A percentile compares a stretch with the other conserved stretches of the same genome.
Conservation (phyloP, 2,888 invertebrate species). For the Caenorhabditis japonica region DNA sequence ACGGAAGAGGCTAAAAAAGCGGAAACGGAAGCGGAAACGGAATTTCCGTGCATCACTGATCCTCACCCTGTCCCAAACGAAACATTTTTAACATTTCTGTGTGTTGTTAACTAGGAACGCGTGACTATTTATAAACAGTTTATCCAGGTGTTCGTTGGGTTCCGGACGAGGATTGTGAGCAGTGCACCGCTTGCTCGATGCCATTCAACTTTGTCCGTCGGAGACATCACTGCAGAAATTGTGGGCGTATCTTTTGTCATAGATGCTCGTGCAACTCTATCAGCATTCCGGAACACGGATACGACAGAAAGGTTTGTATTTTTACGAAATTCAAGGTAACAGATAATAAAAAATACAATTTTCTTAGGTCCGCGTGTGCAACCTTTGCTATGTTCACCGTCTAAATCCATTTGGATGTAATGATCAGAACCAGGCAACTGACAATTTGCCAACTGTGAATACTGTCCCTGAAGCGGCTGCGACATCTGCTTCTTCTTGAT, state of each 20-base stretch:
- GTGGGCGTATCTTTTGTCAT: conserved; percentile 82
- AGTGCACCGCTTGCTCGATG: conserved; percentile 91
- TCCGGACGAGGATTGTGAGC: conserved; percentile 81
- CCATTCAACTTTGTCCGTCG: conserved; percentile 94
- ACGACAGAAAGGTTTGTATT: conserved; percentile 68
- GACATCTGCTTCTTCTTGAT: conserved; percentile 38
- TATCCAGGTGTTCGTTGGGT: conserved; percentile 83
- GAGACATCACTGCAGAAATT: conserved; percentile 95
- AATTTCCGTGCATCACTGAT: no score
- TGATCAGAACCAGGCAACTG: conserved; percentile 30
- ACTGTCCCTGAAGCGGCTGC: conserved; percentile 9
- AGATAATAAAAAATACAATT: not conserved
- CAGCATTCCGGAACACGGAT: conserved; percentile 76
- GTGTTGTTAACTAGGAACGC: conserved; percentile 1
- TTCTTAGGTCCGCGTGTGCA: conserved; percentile 75
- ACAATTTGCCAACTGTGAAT: not conserved
- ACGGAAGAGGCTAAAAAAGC: no score
- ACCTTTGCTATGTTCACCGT: conserved; percentile 76
- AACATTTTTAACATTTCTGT: conserved; percentile 5
- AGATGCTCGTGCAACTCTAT: conserved; percentile 73
- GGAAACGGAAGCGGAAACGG: no score
- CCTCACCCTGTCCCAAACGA: no score
- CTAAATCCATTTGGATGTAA: conserved; percentile 72
- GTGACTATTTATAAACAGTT: conserved; percentile 31
- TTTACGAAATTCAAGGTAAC: not conserved